Percentiles rank a stretch among this genome's conserved stretches.
Evolutionary conservation across 2,797 vertebrate genomes (phyloP).

Genomic region (Sternarchorhynchus goeldii): DNA sequence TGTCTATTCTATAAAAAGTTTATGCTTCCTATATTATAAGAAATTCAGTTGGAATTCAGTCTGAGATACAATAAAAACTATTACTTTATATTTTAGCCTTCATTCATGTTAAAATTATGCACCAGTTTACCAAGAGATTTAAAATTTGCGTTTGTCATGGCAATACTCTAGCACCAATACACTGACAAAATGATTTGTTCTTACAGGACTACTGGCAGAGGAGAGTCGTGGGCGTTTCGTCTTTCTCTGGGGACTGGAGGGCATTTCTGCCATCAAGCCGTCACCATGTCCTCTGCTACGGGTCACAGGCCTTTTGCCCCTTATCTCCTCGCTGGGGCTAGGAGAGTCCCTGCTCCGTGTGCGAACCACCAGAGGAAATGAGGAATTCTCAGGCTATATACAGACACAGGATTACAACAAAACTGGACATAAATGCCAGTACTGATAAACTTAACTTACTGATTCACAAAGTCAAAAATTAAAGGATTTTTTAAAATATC

Average conservation of each 20-base stretch:
- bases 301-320: constrained; percentile 82
- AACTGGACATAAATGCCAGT: not conserved
- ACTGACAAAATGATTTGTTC: constrained; percentile 48
- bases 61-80: no score
- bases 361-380: constrained; percentile 69
- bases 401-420: not conserved
- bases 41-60: no score
- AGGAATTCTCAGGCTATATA: constrained; percentile 77
- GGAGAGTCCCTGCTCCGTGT: constrained; percentile 82
- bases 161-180: not conserved
- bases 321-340: constrained; percentile 81
- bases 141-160: not conserved
- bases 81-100: no score
- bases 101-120: no score
- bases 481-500: not conserved
- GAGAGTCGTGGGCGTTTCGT: constrained; percentile 86
- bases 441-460: not conserved
- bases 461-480: not conserved
- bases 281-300: constrained; percentile 87
- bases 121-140: no score
- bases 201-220: constrained; percentile 83
- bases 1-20: no score
- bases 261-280: constrained; percentile 50
- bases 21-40: no score
- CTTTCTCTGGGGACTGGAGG: constrained; percentile 76